Base-by-base conservation (phyloP, 2,113 vertebrate species). In the Melanocharis versteri region DNA sequence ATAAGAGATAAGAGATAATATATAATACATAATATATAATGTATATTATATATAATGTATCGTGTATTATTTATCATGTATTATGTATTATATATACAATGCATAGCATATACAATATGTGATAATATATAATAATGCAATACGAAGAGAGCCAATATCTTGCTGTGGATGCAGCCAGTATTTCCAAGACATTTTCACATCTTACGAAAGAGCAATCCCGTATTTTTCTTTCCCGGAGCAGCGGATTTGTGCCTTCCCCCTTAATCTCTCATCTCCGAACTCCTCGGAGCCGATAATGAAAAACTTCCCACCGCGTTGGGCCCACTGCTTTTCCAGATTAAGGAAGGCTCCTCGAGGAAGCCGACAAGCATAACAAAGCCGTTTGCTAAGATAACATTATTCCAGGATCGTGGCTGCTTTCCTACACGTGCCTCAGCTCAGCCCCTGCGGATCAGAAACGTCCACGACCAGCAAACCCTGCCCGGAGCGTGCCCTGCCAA, bases 371-470 rank as follows among this genome's bases (percentile, higher is more conserved):
- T 82, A 92, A 91, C 90, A 86, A 60, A 72, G 1, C 71, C 77
- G 37, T 87, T 90, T 48, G 35, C 66, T 76, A 92, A 83, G 65
- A 94, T 69, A 81, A 70, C 84, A 57, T 95, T 26, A 39, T 60
- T 76, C 26, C 83, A 93, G 73, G 14, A 9, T 61, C 3, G 6
- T 4, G 39, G 57, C 45, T 53, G 27, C 70, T 44, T 24, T 50
- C 40, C 78, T 51, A 0, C 48, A 50, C 18, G 23, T 10, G 83
- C 81, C 44, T 5, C 72, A 37, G 70, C 47, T 57, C 35, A 51
- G 68, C 35, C 68, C 35, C 54, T 13, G 45, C 0, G 22, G 58
- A 16, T 35, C 16, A 22, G 0, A 9, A 82, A 45, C 0, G 0
- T 2, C 20, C 60, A 18, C 0, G 1, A 37, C 7, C 4, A 0